Conservation (phyloP, 2,797 vertebrate genomes). For the Cephalopachus bancanus region DNA sequence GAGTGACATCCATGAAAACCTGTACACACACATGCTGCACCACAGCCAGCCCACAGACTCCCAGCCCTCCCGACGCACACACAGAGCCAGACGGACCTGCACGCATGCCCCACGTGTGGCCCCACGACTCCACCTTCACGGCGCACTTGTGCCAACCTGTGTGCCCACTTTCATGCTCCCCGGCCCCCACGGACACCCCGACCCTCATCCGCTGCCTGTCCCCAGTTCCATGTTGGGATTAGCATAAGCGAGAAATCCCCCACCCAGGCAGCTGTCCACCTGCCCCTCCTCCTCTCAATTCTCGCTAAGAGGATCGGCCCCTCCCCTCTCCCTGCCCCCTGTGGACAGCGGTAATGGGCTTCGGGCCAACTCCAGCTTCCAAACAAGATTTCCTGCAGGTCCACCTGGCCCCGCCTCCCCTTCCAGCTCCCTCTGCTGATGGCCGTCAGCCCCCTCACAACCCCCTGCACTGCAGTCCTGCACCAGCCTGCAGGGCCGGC, state of each 20-base stretch:
- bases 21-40: fast-evolving
- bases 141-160: neutral
- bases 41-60: fast-evolving
- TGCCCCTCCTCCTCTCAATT: neutral
- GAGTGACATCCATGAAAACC: neutral
- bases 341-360: conserved; percentile 87
- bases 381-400: conserved; percentile 88
- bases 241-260: conserved; percentile 74
- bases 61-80: neutral
- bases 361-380: conserved; percentile 87
- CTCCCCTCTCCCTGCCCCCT: conserved; percentile 78
- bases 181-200: neutral
- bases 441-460: conserved; percentile 73
- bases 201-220: neutral
- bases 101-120: fast-evolving
- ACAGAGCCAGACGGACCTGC: neutral
- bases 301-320: conserved; percentile 79
- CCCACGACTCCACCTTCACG: neutral
- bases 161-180: neutral
- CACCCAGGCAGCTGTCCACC: neutral
- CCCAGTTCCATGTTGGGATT: conserved; percentile 68
- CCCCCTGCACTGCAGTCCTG: neutral
- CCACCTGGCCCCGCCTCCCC: conserved; percentile 66
- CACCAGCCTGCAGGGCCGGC: conserved; percentile 87
- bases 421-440: conserved; percentile 85